Percentiles rank a stretch among this genome's conserved stretches.
phyloP scores from a whole-genome alignment of 2,113 vertebrate genomes.

The Pycnonotus jocosus region DNA sequence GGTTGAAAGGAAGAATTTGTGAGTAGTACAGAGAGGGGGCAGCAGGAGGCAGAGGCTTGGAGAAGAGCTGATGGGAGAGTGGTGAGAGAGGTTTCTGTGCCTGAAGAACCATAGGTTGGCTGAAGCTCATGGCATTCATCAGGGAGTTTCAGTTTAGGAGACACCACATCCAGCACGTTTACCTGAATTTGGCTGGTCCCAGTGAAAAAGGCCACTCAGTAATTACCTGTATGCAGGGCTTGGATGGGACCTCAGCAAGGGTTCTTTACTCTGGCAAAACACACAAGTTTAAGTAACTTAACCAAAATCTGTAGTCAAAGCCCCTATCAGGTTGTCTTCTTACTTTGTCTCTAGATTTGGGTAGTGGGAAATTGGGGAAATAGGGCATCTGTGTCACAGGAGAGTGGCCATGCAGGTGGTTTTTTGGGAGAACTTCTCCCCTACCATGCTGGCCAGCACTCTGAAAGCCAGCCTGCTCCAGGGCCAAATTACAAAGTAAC shows the following conservation, averaged over 20 bases:
- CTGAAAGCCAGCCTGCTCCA: background rate
- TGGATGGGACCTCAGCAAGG: background rate
- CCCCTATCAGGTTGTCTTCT: background rate
- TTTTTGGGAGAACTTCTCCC: background rate
- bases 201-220: background rate
- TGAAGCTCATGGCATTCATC: background rate
- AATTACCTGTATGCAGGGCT: background rate
- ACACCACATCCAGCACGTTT: accelerated
- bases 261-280: background rate
- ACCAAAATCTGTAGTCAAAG: background rate
- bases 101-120: background rate
- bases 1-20: background rate
- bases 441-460: accelerated
- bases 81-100: background rate
- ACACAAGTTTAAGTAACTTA: background rate
- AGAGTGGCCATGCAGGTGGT: background rate
- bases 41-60: background rate
- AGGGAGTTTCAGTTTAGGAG: background rate
- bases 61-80: background rate
- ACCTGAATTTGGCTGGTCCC: background rate
- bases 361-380: background rate
- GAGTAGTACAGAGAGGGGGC: background rate
- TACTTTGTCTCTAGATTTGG: background rate
- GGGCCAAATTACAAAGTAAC: background rate
- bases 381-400: background rate